phyloP scores from a whole-genome alignment of 2,888 invertebrate genomes.

The Neocrepidodera transversa region DNA sequence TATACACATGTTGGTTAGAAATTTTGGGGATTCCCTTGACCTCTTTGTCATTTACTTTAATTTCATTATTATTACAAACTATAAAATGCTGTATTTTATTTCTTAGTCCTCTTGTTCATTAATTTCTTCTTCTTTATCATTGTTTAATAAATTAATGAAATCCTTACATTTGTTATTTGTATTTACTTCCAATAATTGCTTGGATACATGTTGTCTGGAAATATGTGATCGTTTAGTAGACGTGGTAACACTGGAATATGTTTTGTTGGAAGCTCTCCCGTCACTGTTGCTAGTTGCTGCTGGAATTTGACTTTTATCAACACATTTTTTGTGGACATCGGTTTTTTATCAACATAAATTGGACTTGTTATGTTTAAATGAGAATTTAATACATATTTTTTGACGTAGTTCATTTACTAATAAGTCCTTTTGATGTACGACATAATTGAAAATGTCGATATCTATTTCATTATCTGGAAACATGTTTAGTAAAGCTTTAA shows the following conservation, averaged over 20 bases:
- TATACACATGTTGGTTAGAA: slow-evolving; percentile 13
- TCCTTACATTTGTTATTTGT: background rate
- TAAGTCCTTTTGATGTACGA: background rate
- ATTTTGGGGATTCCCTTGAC: slow-evolving; percentile 12
- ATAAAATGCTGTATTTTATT: background rate
- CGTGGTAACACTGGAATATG: background rate
- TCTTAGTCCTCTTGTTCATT: background rate
- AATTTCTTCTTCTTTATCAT: background rate
- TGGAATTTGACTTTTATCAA: background rate
- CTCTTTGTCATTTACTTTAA: slow-evolving; percentile 9
- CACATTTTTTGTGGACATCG: background rate
- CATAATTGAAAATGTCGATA: background rate
- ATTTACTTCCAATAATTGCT: background rate
- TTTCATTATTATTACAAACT: background rate
- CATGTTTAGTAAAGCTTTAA: background rate
- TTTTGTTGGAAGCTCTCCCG: too few species aligned
- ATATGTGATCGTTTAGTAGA: background rate
- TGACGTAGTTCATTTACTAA: background rate
- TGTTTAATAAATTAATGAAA: too few species aligned
- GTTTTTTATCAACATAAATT: background rate
- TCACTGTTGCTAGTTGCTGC: background rate
- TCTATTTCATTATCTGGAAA: background rate
- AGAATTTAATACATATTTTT: background rate
- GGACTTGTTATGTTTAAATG: background rate
- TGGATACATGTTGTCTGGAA: background rate